Evolutionary conservation across 2,888 invertebrate genomes (phyloP), one percentile per base, ranked within the genome.

Genomic region (Elmis aenea): DNA sequence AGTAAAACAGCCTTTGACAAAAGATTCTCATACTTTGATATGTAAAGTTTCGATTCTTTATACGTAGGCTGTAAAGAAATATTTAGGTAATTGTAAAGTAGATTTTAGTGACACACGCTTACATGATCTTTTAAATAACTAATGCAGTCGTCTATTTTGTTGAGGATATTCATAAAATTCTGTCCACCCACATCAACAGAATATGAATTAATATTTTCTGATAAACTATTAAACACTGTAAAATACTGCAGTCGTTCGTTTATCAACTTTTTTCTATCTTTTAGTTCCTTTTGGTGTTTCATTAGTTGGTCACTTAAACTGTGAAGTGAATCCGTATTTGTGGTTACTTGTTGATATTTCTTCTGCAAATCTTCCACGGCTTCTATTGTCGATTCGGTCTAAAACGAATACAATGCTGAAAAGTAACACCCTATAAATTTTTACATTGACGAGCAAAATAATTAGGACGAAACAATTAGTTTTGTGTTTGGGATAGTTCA

Each of bases 241-340:
- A 95, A 96, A 62, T 88, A 89, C 27, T 84, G 81, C 3, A 95
- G 67, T 46, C 85, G 83, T 36, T 82, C 78, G 29, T 84, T 83
- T 33, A 96, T 83, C 35, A 82, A 83, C 44, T 85, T 82, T 46
- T 86, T 86, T 43, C 87, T 81, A 48, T 77, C 77, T 51, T 87
- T 86, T 4, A 96, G 71, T 52, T 84, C 80, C 30, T 81, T 83
- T 71, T 94, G 94, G 60, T 95, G 92, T 2, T 85, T 83, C 43
- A 94, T 77, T 4, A 96, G 70, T 58, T 94, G 88, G 58, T 95
- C 93, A 64, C 95, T 95, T 47, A 90, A 88, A 39, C 79, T 81
- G 61, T 96, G 93, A 3, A 96, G 69, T 0, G 91, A 87, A 62
- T 88, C 91, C 0, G 95, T 96, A 70, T 94, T 95, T 40, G 85